These are phyloP conservation scores for Cyclargus thomasi DNA, from an alignment of 1,140 invertebrate species.

Conservation along the genomic window DNA sequence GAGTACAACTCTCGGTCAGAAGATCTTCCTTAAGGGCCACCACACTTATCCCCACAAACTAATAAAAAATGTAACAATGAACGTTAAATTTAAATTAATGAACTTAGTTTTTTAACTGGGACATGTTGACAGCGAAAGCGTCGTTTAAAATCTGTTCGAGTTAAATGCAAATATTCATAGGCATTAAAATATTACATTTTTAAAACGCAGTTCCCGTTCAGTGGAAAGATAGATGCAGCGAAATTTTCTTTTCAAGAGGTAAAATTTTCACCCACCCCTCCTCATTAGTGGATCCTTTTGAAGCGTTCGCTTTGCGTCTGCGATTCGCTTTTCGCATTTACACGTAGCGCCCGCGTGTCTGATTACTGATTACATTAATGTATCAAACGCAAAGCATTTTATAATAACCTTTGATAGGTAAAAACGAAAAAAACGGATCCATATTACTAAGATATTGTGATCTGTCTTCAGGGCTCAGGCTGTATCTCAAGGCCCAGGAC, in stretches of 20 bases:
- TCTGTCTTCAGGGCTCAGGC: no score
- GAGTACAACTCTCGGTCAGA: no score
- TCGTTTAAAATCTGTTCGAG: constrained; percentile 12
- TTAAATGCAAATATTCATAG: constrained; percentile 18
- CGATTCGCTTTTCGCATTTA: constrained; percentile 47
- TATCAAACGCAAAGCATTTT: constrained; percentile 22
- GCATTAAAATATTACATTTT: constrained; percentile 37
- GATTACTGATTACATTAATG: constrained; percentile 26
- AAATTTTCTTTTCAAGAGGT: constrained; percentile 59
- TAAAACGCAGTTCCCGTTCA: constrained; percentile 50
- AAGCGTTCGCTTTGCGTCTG: constrained; percentile 51
- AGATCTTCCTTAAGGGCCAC: no score
- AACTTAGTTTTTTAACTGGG: background rate
- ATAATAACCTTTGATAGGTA: background rate
- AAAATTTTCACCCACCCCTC: constrained; percentile 52
- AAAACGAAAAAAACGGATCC: no score
- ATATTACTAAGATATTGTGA: no score
- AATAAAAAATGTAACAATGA: no score
- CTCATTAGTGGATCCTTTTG: constrained; percentile 63
- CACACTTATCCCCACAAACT: no score
- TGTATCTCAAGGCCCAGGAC: no score
- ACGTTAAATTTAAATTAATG: no score
- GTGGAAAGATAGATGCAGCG: constrained; percentile 50
- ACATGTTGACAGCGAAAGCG: background rate
- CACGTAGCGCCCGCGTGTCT: constrained; percentile 33